These are phyloP conservation scores for Coreoperca whiteheadi DNA, from an alignment of 2,113 vertebrate genomes.

Conservation along the genomic window DNA sequence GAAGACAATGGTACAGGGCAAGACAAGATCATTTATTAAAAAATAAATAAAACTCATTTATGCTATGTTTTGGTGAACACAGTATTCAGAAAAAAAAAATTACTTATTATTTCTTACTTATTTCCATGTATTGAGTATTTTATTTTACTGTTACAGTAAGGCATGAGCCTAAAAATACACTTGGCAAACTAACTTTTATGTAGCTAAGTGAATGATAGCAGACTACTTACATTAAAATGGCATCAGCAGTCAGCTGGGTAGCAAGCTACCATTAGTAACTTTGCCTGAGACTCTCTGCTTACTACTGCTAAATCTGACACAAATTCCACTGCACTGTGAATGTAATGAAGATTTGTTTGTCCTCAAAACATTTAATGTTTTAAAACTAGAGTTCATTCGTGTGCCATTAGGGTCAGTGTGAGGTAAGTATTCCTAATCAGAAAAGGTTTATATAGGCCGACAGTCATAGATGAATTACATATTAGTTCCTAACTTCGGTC, in stretches of 20 bases:
- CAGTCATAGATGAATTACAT: constrained; percentile 6
- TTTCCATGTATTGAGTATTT: constrained; percentile 3
- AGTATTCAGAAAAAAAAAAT: background rate
- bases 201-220: constrained; percentile 23
- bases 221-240: constrained; percentile 36
- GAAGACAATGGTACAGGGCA: background rate
- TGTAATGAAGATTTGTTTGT: background rate
- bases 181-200: constrained; percentile 18
- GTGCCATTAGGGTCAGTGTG: constrained; percentile 19
- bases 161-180: background rate
- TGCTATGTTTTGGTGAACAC: background rate
- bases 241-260: constrained; percentile 26
- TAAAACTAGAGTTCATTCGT: constrained; percentile 14
- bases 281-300: constrained; percentile 16
- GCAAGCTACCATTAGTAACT: constrained; percentile 9
- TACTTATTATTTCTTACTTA: background rate
- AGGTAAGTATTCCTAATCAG: background rate
- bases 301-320: constrained; percentile 29
- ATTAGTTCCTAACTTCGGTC: background rate
- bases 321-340: background rate
- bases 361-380: constrained; percentile 3
- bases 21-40: constrained; percentile 2
- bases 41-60: background rate
- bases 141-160: constrained; percentile 8
- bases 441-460: constrained; percentile 2